Evolutionary conservation across 2,797 vertebrate genomes (phyloP).

Genomic region (Channa striata): DNA sequence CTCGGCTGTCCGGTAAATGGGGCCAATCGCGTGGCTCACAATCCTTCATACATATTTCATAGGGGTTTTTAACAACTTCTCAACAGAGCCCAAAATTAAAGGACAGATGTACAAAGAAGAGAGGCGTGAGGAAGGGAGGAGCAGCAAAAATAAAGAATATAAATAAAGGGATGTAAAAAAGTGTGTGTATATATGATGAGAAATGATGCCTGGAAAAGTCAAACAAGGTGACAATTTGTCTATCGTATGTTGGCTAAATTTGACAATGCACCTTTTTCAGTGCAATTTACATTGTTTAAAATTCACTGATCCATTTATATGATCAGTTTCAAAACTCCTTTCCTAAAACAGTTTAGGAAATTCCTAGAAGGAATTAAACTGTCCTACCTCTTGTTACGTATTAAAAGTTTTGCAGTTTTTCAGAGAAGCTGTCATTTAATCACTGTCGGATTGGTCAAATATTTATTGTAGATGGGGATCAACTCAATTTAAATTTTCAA

Average conservation of each 20-base stretch:
- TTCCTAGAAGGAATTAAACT: too few relatives aligned
- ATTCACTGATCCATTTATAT: too few relatives aligned
- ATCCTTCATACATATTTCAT: conserved; percentile 89
- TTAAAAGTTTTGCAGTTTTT: background rate
- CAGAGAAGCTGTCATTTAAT: background rate
- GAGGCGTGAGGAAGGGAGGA: conserved; percentile 64
- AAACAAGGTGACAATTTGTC: conserved; percentile 46
- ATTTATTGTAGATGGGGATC: too few relatives aligned
- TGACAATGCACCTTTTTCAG: background rate
- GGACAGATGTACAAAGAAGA: conserved; percentile 84
- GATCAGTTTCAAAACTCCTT: too few relatives aligned
- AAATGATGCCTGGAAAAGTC: conserved; percentile 53
- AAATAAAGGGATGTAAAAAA: conserved; percentile 13
- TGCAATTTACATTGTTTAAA: too few relatives aligned
- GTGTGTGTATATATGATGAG: conserved; percentile 8
- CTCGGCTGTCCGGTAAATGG: conserved; percentile 95
- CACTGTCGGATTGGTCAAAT: too few relatives aligned
- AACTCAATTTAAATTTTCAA: too few relatives aligned
- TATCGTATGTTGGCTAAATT: background rate
- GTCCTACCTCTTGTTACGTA: background rate
- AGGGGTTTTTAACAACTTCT: conserved; percentile 82
- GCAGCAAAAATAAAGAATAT: conserved; percentile 12
- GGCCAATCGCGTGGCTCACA: conserved; percentile 92
- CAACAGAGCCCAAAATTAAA: conserved; percentile 80
- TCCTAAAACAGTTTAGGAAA: too few relatives aligned